Evolutionary conservation across 2,888 invertebrate genomes (phyloP).

Genomic region (Ophion obscuratus): DNA sequence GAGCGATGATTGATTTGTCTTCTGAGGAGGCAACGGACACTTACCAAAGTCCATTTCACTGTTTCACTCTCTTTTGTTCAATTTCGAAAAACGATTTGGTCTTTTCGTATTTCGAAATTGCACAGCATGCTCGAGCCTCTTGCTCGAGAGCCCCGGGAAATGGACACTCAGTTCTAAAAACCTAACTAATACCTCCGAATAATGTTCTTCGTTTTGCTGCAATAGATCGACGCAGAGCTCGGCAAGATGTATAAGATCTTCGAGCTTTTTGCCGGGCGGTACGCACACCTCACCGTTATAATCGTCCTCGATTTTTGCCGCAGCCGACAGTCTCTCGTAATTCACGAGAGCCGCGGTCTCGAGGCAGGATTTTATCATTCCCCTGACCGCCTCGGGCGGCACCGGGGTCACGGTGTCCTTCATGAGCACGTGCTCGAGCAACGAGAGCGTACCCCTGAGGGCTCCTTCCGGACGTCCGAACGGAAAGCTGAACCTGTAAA

Average conservation of each 20-base stretch:
- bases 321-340: slow-evolving; percentile 97
- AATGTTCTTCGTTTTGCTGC: slow-evolving; percentile 99
- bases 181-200: slow-evolving; percentile 95
- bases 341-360: slow-evolving; percentile 99
- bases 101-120: slow-evolving; percentile 11
- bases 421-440: slow-evolving; percentile 98
- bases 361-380: slow-evolving; percentile 97
- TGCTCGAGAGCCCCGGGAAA: slow-evolving; percentile 73
- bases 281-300: slow-evolving; percentile 90
- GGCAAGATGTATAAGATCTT: slow-evolving; percentile 98
- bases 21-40: slow-evolving; percentile 77
- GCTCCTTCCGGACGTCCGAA: slow-evolving; percentile 99
- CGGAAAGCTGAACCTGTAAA: slow-evolving; percentile 95
- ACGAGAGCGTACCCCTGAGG: slow-evolving; percentile 97
- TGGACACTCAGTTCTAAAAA: slow-evolving; percentile 82
- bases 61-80: slow-evolving; percentile 1
- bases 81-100: neutral
- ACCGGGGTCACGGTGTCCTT: slow-evolving; percentile 99
- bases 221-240: slow-evolving; percentile 99
- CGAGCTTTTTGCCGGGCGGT: slow-evolving; percentile 94
- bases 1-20: slow-evolving; percentile 71
- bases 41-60: slow-evolving; percentile 75
- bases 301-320: slow-evolving; percentile 98
- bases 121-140: slow-evolving; percentile 72
- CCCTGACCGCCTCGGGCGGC: slow-evolving; percentile 96